A percentile compares a stretch with the other conserved stretches of the same genome.
Conservation (phyloP, 2,888 invertebrate species). For the Mythimna ferrago region DNA sequence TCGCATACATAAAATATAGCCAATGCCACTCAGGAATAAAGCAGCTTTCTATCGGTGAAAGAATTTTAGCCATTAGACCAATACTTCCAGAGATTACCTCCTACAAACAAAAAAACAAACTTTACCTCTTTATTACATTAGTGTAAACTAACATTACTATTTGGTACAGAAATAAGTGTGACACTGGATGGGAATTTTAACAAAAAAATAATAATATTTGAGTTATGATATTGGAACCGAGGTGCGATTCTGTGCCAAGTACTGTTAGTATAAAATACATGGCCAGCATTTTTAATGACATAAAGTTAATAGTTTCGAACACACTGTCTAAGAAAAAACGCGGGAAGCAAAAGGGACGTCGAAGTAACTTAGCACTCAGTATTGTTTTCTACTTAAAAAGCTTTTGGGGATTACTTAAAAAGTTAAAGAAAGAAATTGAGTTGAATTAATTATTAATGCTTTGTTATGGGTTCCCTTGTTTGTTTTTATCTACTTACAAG, state of each 20-base stretch:
- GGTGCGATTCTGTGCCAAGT: too few species aligned
- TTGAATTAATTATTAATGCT: constrained; percentile 76
- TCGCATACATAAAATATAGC: too few species aligned
- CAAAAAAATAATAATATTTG: not conserved
- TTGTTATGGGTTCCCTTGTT: constrained; percentile 58
- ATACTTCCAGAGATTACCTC: too few species aligned
- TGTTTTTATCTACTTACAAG: constrained; percentile 39
- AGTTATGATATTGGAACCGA: not conserved
- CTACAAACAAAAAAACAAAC: too few species aligned
- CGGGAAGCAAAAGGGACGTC: constrained; percentile 57
- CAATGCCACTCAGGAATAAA: too few species aligned
- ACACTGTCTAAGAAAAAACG: constrained; percentile 50
- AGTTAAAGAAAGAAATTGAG: constrained; percentile 79
- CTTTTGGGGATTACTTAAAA: constrained; percentile 81
- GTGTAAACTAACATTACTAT: not conserved
- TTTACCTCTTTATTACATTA: too few species aligned
- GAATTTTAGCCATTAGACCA: too few species aligned
- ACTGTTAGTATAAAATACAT: constrained; percentile 6
- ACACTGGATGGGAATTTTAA: not conserved
- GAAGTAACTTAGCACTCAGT: constrained; percentile 78
- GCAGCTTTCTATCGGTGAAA: too few species aligned
- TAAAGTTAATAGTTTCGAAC: constrained; percentile 40
- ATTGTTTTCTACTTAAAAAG: constrained; percentile 79
- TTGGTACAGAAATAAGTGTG: not conserved
- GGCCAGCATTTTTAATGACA: constrained; percentile 33